Percentiles rank a stretch among this genome's conserved stretches.
Evolutionary conservation across 2,888 invertebrate genomes (phyloP).

Genomic region (Brachyopa scutellaris): DNA sequence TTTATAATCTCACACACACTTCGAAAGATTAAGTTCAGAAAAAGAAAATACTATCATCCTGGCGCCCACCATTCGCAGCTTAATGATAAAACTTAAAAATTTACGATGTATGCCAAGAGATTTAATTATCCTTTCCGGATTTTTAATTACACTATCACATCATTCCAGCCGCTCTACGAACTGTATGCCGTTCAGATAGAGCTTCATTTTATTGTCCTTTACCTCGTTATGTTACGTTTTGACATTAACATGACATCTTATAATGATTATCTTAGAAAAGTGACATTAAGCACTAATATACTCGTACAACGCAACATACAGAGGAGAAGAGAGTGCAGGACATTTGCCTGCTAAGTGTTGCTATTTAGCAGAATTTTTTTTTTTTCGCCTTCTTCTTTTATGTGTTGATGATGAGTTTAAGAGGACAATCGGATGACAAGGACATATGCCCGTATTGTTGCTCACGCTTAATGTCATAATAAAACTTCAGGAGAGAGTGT

Average conservation of each 20-base stretch:
- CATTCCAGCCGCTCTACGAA: not conserved
- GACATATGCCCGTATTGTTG: conserved; percentile 34
- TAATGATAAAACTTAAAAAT: conserved; percentile 39
- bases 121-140: conserved; percentile 55
- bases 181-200: not conserved
- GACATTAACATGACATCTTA: conserved; percentile 43
- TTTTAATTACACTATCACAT: conserved; percentile 44
- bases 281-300: conserved; percentile 14
- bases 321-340: not conserved
- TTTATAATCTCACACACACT: no score
- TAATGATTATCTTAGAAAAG: conserved; percentile 45
- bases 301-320: not conserved
- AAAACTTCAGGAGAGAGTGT: conserved; percentile 47
- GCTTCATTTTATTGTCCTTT: not conserved
- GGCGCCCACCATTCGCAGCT: conserved; percentile 8
- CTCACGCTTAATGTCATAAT: conserved; percentile 52
- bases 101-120: conserved; percentile 26
- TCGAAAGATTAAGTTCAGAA: no score
- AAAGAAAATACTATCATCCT: not conserved
- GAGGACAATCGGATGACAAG: not conserved
- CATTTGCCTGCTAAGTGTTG: conserved; percentile 28
- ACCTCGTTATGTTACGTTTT: not conserved
- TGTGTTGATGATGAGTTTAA: conserved; percentile 2
- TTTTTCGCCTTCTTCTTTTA: not conserved
- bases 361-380: conserved; percentile 14